phyloP scores from a whole-genome alignment of 30 jellyfish, hydroid and myxozoan genomes.

The Cassiopea xamachana region DNA sequence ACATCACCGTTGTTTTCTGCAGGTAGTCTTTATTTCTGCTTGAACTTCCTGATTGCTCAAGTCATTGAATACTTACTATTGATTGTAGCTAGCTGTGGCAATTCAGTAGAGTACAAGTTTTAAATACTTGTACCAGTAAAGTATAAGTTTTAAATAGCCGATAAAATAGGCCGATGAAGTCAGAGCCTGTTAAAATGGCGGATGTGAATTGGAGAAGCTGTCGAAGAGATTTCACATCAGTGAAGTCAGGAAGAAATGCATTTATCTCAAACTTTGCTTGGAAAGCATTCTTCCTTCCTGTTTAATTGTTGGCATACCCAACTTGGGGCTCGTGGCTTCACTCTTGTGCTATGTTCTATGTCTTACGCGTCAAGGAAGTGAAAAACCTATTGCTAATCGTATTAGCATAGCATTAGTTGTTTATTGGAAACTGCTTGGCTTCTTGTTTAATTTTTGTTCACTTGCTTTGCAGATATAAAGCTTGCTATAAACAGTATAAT shows the following conservation, averaged over 20 bases:
- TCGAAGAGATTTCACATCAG: not conserved
- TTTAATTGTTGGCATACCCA: not conserved
- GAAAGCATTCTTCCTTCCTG: not conserved
- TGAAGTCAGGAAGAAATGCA: not conserved
- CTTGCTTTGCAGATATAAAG: not conserved
- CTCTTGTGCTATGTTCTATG: not conserved
- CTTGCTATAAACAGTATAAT: not conserved
- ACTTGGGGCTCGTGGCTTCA: not conserved
- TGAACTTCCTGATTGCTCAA: too few species aligned
- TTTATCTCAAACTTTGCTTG: not conserved
- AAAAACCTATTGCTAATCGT: not conserved
- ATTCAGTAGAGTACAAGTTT: slow-evolving; percentile 12
- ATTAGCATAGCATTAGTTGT: not conserved
- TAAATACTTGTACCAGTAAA: not conserved
- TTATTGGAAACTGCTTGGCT: not conserved
- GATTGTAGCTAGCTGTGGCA: slow-evolving; percentile 1
- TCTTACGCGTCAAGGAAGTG: not conserved
- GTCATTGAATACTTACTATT: too few species aligned
- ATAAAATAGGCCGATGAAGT: not conserved
- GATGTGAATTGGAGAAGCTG: not conserved
- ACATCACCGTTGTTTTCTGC: too few species aligned
- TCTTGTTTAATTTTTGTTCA: not conserved
- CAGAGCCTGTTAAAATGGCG: not conserved
- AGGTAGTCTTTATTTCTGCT: too few species aligned
- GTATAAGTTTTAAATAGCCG: not conserved